Conservation (phyloP, 1,140 invertebrate genomes). For the Solenopsis invicta region DNA sequence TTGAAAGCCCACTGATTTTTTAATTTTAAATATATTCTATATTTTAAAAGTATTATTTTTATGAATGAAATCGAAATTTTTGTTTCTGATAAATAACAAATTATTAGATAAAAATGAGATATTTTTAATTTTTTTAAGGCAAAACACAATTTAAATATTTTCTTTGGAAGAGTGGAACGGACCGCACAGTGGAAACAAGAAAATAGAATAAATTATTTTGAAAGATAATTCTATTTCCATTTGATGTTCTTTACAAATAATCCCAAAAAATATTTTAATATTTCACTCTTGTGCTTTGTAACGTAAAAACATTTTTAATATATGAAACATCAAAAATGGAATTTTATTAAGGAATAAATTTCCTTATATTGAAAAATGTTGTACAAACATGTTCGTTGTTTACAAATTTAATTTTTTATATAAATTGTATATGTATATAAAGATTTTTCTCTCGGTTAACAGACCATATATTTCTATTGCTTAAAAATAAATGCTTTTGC, state of each 20-base stretch:
- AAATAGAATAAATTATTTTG: not conserved
- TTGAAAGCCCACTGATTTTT: too few species aligned
- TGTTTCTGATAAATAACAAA: not conserved
- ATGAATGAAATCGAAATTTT: not conserved
- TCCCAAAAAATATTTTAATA: slow-evolving; percentile 9
- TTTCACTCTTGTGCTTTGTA: not conserved
- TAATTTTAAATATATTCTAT: not conserved
- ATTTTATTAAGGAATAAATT: slow-evolving; percentile 10
- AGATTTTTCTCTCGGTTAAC: not conserved
- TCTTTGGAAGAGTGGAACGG: not conserved
- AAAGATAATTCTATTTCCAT: slow-evolving; percentile 6
- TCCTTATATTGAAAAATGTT: not conserved
- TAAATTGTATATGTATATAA: slow-evolving; percentile 39
- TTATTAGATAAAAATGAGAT: too few species aligned
- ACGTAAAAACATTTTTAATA: not conserved
- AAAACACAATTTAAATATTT: not conserved
- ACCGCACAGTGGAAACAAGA: not conserved
- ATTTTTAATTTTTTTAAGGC: too few species aligned
- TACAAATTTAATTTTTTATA: slow-evolving; percentile 17
- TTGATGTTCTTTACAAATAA: slow-evolving; percentile 8
- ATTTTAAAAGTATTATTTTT: not conserved
- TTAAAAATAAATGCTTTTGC: slow-evolving; percentile 11
- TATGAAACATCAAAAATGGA: slow-evolving; percentile 22
- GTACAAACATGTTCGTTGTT: not conserved
- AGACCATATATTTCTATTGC: not conserved